A percentile compares a stretch with the other conserved stretches of the same genome.
phyloP scores from a whole-genome alignment of 2,888 invertebrate species.

The Hecatera dysodea region DNA sequence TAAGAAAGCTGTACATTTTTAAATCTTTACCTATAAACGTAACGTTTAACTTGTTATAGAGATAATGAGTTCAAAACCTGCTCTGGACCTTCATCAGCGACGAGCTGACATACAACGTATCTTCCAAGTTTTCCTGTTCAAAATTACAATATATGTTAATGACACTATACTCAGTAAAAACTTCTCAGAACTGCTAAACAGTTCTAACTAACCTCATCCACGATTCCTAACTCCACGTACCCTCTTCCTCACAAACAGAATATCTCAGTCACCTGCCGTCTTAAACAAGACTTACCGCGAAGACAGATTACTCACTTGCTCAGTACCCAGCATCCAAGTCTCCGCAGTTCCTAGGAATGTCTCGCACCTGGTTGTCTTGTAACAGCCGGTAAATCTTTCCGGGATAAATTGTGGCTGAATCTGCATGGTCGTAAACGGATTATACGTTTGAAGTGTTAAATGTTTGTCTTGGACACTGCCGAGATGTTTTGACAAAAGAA shows the following conservation, averaged over 20 bases:
- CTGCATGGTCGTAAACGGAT: conserved; percentile 56
- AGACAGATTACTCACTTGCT: conserved; percentile 57
- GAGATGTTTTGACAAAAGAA: conserved; percentile 55
- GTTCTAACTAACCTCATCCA: conserved; percentile 4
- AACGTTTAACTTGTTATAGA: background rate
- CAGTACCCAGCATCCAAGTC: conserved; percentile 35
- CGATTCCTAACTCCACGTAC: conserved; percentile 38
- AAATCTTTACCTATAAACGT: background rate
- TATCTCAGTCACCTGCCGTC: conserved; percentile 65
- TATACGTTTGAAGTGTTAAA: conserved; percentile 56
- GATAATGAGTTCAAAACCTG: background rate
- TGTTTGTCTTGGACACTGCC: conserved; percentile 47
- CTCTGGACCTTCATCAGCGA: background rate
- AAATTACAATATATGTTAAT: background rate
- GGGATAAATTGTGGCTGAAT: conserved; percentile 52
- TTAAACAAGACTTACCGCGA: conserved; percentile 73
- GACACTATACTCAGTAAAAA: background rate
- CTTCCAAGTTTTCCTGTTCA: background rate
- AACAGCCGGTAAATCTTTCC: conserved; percentile 55
- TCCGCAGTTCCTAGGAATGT: conserved; percentile 57
- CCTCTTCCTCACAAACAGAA: conserved; percentile 22
- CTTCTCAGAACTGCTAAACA: background rate
- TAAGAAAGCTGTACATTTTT: background rate
- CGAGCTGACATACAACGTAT: background rate
- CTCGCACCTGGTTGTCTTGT: conserved; percentile 62